Evolutionary conservation across 2,113 vertebrate genomes (phyloP).

Genomic region (Baryphthengus martii): DNA sequence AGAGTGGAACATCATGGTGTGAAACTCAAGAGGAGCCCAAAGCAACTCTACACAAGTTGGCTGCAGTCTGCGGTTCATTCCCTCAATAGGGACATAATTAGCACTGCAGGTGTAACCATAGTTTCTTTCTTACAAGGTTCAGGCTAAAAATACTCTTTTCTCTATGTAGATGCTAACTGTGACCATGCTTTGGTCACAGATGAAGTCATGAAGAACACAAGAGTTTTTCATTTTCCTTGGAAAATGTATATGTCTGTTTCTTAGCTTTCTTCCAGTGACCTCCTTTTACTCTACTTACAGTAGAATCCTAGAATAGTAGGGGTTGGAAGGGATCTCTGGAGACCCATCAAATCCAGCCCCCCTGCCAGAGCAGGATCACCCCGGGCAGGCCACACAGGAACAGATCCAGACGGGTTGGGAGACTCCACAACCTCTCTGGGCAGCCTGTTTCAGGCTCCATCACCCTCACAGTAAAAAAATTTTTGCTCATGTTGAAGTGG

Average conservation of each 20-base stretch:
- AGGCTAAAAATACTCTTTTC: not conserved
- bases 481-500: no score
- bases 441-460: no score
- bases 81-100: rapidly evolving
- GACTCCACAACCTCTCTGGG: no score
- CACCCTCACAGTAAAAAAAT: no score
- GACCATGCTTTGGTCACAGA: not conserved
- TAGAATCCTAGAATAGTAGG: no score
- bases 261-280: not conserved
- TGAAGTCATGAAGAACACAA: rapidly evolving
- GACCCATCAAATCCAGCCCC: no score
- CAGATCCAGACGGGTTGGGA: no score
- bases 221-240: not conserved
- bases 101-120: not conserved
- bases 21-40: not conserved
- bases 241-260: not conserved
- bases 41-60: not conserved
- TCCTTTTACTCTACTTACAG: not conserved
- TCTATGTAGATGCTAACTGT: not conserved
- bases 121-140: not conserved
- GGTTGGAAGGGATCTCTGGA: no score
- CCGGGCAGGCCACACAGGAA: no score
- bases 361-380: no score
- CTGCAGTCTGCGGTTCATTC: not conserved
- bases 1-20: rapidly evolving